Conservation (phyloP, 2,113 vertebrate genomes). For the Ochotona curzoniae region DNA sequence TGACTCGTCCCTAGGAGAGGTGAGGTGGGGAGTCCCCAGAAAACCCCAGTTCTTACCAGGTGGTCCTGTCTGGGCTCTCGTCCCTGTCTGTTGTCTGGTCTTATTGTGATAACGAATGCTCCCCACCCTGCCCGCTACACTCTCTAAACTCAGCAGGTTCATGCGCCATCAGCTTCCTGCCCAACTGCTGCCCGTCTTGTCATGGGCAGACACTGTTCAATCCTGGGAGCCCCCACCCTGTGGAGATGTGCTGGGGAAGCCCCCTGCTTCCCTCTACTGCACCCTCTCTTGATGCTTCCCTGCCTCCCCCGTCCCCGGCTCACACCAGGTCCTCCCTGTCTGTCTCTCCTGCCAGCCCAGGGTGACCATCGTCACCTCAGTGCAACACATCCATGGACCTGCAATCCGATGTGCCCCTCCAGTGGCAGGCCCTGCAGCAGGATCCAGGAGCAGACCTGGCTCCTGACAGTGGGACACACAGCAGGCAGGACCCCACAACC, state of each 20-base stretch:
- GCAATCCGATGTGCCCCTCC: accelerated
- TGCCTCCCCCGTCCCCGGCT: not conserved
- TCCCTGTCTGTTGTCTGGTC: accelerated
- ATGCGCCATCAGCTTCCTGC: not conserved
- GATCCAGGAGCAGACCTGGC: not conserved
- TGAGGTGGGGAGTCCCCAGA: not conserved
- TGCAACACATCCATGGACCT: not conserved
- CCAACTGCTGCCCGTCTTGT: not conserved
- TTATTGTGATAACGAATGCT: no score
- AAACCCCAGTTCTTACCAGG: no score
- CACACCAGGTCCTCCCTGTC: not conserved
- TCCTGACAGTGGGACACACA: accelerated
- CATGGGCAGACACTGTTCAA: no score
- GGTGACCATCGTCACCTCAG: not conserved
- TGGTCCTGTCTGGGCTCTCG: not conserved
- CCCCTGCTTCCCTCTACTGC: no score
- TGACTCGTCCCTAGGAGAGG: not conserved
- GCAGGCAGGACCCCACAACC: not conserved
- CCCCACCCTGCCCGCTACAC: not conserved
- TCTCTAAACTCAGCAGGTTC: not conserved
- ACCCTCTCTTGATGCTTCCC: not conserved
- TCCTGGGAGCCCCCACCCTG: not conserved
- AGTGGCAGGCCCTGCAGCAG: not conserved
- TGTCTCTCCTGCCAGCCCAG: not conserved
- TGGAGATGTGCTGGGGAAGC: accelerated